Base-by-base conservation (phyloP, 2,797 vertebrate genomes). In the Schizothorax lantsangensis region DNA sequence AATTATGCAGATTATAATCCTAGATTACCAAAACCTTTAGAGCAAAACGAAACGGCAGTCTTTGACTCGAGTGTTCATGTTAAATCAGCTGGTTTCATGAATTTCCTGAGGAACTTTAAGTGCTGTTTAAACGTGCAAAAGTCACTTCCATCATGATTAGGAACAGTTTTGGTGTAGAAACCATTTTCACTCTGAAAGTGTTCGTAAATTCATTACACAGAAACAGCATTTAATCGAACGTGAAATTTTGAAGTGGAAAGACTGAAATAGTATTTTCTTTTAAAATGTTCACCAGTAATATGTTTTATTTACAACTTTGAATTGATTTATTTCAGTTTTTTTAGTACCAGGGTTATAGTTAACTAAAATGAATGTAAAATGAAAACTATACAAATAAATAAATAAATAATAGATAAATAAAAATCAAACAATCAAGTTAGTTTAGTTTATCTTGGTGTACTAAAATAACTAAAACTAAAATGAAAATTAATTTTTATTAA, bases 1-100 rank as follows among this genome's bases (percentile, higher is more conserved):
- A 78, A 49, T 49, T 21, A 75, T 66, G 54, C 45, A 36, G 80
- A 84, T 52, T 69, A 30, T 84, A 43, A 54, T 69, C 26, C 59
- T 12, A 69, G 59, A 78, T 69, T 6, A 33, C 9, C 52, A 2
- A 21, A 84, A 19, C 45, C 57, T 23, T 64, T 1, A 15, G 30
- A 57, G 74, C 49, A 57, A 10, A 52, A 77, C 26, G 6, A 30
- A 7, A 66, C 26, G 33, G 62, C 62, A 7, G 26, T 33, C 62
- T 30, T n/a, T 54, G 49, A 77, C 26, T 36, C 74, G 19, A 36
- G 74, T 11, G 30, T 4, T 47, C 45, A 11, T 36, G 74, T 38
- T 14, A 4, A 21, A 19, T 75, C 45, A 21, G 30, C 72, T 33
- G 1, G 15, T 23, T 71, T 71, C 68, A 40, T 71, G 68, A 15